Evolutionary conservation across 92 coral and sea anemone species (phyloP).

Genomic region (Palythoa grandis): DNA sequence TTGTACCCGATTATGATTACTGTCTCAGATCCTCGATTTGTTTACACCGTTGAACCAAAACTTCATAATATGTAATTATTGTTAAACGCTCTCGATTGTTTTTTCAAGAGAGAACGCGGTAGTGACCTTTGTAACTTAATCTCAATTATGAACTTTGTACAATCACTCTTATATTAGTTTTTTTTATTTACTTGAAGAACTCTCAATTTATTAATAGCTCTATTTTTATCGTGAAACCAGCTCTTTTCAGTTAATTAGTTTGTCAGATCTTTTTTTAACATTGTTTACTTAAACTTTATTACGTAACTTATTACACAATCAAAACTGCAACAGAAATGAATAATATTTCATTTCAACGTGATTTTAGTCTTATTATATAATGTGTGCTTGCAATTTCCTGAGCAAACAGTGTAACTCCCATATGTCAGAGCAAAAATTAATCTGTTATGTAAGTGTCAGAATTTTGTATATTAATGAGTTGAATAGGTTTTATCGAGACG

Average conservation of each 20-base stretch:
- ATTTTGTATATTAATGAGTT: constrained; percentile 25
- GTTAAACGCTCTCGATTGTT: not conserved
- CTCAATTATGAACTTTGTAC: not conserved
- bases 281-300: constrained; percentile 34
- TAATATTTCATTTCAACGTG: constrained; percentile 6
- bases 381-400: constrained; percentile 64
- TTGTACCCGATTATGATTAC: not conserved
- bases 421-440: constrained; percentile 12
- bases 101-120: not conserved
- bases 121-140: not conserved
- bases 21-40: not conserved
- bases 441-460: constrained; percentile 26
- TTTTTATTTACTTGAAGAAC: not conserved
- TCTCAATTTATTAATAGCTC: not conserved
- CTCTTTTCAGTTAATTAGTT: constrained; percentile 29
- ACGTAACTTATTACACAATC: constrained; percentile 16
- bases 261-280: not conserved
- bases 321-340: constrained; percentile 27
- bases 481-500: not conserved
- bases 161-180: not conserved
- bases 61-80: not conserved
- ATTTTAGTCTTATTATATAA: constrained; percentile 28
- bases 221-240: constrained; percentile 5
- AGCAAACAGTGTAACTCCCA: constrained; percentile 41
- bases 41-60: not conserved